A percentile compares a stretch with the other conserved stretches of the same genome.
phyloP scores from a whole-genome alignment of 1,140 invertebrate genomes.

The Maniola jurtina region DNA sequence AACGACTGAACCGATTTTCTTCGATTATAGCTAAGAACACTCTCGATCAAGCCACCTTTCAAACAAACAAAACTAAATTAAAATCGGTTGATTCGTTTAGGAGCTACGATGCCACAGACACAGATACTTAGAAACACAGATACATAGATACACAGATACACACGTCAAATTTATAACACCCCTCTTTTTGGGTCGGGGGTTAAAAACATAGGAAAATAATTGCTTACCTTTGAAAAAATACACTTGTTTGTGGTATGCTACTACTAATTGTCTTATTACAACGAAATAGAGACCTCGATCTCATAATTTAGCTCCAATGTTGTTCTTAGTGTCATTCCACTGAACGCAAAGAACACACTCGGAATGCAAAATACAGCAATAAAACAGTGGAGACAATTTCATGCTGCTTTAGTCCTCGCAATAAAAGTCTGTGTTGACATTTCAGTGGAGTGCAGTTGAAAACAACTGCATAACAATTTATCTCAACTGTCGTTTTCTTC shows the following conservation, averaged over 20 bases:
- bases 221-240: too few species aligned
- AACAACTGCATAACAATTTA: constrained; percentile 14
- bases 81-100: too few species aligned
- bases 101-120: too few species aligned
- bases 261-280: not conserved
- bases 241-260: not conserved
- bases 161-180: too few species aligned
- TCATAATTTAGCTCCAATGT: not conserved
- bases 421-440: constrained; percentile 15
- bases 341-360: constrained; percentile 12
- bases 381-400: constrained; percentile 11
- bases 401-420: constrained; percentile 12
- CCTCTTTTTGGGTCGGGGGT: too few species aligned
- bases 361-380: constrained; percentile 9
- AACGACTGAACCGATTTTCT: too few species aligned
- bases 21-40: too few species aligned
- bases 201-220: too few species aligned
- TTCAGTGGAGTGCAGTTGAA: constrained; percentile 10
- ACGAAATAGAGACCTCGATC: not conserved
- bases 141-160: too few species aligned
- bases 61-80: too few species aligned
- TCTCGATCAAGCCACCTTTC: too few species aligned
- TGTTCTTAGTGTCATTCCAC: not conserved
- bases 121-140: too few species aligned
- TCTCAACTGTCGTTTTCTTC: constrained; percentile 6